Evolutionary conservation across 2,888 invertebrate species (phyloP).

Genomic region (Ernsta delagoae): DNA sequence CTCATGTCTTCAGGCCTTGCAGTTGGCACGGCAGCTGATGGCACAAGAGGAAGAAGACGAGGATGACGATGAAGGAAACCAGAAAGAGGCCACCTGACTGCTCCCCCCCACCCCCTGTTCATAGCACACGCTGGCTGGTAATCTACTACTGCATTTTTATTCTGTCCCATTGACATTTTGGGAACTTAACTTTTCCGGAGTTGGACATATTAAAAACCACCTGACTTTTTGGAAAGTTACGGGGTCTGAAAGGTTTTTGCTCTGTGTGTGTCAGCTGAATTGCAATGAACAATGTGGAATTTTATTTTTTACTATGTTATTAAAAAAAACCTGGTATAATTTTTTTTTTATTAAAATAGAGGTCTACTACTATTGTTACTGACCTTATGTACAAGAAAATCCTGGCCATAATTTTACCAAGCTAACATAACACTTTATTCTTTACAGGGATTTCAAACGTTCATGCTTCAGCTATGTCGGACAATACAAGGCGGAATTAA

Average conservation of each 20-base stretch:
- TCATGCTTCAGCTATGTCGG: constrained; percentile 44
- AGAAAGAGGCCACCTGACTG: constrained; percentile 66
- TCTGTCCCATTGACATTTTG: neutral
- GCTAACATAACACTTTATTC: neutral
- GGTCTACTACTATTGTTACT: too few species aligned
- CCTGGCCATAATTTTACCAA: neutral
- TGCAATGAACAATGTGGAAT: too few species aligned
- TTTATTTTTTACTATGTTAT: neutral
- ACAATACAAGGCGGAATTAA: constrained; percentile 45
- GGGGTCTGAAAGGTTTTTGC: too few species aligned
- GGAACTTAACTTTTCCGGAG: too few species aligned
- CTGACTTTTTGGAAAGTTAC: too few species aligned
- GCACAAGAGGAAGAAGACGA: constrained; percentile 94
- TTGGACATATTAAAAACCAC: too few species aligned
- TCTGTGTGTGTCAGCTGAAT: too few species aligned
- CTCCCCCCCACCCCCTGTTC: constrained; percentile 38
- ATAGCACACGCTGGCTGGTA: constrained; percentile 45
- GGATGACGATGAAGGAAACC: constrained; percentile 85
- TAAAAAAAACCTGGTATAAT: too few species aligned
- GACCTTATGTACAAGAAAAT: too few species aligned
- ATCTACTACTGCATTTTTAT: neutral
- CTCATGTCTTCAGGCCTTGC: constrained; percentile 89
- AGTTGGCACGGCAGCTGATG: constrained; percentile 95
- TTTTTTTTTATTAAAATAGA: too few species aligned
- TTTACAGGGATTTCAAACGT: constrained; percentile 40